Percentiles rank a stretch among this genome's conserved stretches.
Conservation (phyloP, 2,797 vertebrate genomes). For the Cheirogaleus major region DNA sequence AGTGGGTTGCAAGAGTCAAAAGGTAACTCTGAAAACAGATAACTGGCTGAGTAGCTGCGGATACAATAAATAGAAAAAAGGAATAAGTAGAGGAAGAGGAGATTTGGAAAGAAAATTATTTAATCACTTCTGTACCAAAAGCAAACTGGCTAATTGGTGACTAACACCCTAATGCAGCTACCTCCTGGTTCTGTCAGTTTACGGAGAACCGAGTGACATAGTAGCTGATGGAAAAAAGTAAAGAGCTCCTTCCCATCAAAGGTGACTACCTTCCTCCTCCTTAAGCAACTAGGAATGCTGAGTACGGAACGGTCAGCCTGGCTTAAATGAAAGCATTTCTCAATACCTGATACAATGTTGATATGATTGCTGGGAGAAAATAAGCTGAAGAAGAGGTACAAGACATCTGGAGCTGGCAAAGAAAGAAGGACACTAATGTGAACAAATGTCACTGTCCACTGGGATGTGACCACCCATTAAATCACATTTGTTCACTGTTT, state of each 20-base stretch:
- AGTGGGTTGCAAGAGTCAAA: not conserved
- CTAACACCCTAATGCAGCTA: not conserved
- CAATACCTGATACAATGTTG: not conserved
- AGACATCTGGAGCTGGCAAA: not conserved
- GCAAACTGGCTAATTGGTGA: not conserved
- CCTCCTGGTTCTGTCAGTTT: not conserved
- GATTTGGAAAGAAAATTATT: slow-evolving; percentile 21
- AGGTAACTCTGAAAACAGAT: not conserved
- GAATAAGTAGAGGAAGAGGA: not conserved
- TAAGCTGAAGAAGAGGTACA: not conserved
- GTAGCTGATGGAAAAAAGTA: not conserved
- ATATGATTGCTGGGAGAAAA: not conserved
- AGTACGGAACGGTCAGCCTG: not conserved
- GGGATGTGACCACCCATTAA: not conserved
- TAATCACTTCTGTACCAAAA: not conserved
- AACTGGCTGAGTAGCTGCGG: not conserved
- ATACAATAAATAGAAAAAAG: not conserved
- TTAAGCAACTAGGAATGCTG: not conserved
- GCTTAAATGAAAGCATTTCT: not conserved
- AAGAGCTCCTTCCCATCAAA: not conserved
- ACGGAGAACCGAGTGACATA: not conserved
- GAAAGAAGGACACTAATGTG: not conserved
- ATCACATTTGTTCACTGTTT: not conserved
- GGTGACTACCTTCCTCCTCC: not conserved
- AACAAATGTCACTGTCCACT: not conserved